These are phyloP conservation scores for Syndactyla subalaris DNA, from an alignment of 2,797 vertebrate genomes.

Conservation along the genomic window DNA sequence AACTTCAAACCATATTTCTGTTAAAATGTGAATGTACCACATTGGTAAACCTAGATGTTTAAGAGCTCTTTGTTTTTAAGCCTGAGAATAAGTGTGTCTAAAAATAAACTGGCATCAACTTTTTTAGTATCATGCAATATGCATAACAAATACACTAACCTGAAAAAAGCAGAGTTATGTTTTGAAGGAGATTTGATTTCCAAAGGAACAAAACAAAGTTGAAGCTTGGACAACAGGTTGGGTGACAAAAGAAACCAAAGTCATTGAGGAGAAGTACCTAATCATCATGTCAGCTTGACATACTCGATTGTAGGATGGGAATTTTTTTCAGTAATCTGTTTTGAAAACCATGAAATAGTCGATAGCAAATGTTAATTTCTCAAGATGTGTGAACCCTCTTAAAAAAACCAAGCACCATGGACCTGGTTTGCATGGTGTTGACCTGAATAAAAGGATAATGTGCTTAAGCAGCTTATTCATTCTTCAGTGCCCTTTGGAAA, in stretches of 20 bases:
- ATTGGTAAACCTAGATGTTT: not conserved
- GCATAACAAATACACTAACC: not conserved
- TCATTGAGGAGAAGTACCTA: constrained; percentile 40
- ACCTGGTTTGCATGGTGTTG: constrained; percentile 51
- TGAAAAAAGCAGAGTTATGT: not conserved
- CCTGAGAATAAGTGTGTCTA: not conserved
- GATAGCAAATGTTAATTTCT: constrained; percentile 67
- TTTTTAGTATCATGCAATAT: not conserved
- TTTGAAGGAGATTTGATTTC: not conserved
- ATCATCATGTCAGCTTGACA: constrained; percentile 56
- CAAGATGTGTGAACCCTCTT: constrained; percentile 48
- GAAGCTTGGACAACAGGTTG: constrained; percentile 34
- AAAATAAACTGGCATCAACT: not conserved
- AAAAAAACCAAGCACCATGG: not conserved
- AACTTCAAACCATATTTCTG: not conserved
- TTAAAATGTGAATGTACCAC: not conserved
- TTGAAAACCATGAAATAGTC: constrained; percentile 60
- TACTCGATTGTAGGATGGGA: not conserved
- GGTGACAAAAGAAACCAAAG: constrained; percentile 32
- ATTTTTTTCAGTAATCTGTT: constrained; percentile 18
- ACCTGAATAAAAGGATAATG: constrained; percentile 70
- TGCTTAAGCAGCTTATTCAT: constrained; percentile 65
- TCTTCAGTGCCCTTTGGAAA: constrained; percentile 51
- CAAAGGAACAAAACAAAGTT: constrained; percentile 35
- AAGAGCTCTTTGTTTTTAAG: not conserved